These are phyloP conservation scores for Drosophila arizonae DNA, from an alignment of 1,140 invertebrate species.

Conservation along the genomic window DNA sequence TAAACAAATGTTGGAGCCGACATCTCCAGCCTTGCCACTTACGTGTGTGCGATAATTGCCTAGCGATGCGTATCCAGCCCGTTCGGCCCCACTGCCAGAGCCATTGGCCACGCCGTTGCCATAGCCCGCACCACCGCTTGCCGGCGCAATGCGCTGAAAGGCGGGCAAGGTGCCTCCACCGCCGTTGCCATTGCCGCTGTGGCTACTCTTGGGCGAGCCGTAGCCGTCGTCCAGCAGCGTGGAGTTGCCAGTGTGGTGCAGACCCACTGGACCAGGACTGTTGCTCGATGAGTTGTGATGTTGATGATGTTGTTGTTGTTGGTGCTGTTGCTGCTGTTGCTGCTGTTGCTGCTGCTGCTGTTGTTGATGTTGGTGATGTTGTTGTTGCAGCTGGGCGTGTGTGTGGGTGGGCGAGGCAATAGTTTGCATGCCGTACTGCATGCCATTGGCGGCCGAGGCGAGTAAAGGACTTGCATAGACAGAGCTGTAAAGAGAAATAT, in stretches of 20 bases:
- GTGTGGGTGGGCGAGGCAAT: constrained; percentile 56
- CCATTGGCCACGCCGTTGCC: constrained; percentile 65
- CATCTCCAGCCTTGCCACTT: constrained; percentile 41
- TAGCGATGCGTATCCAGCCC: constrained; percentile 71
- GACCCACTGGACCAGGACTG: constrained; percentile 60
- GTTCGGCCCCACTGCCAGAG: constrained; percentile 54
- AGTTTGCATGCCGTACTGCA: constrained; percentile 72
- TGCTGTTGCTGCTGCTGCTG: constrained; percentile 48
- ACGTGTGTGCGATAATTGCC: constrained; percentile 77
- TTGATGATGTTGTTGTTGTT: constrained; percentile 43
- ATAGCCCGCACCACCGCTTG: constrained; percentile 37
- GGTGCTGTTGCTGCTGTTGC: constrained; percentile 50
- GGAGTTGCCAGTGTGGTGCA: constrained; percentile 43
- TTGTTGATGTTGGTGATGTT: constrained; percentile 48
- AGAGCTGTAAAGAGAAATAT: constrained; percentile 54
- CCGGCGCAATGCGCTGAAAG: constrained; percentile 66
- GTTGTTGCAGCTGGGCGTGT: constrained; percentile 61
- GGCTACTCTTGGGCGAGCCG: constrained; percentile 70
- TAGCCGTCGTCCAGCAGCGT: constrained; percentile 69
- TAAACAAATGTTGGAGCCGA: constrained; percentile 13
- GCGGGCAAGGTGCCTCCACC: constrained; percentile 65
- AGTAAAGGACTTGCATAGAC: constrained; percentile 73
- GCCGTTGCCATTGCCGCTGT: constrained; percentile 49
- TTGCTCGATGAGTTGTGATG: constrained; percentile 62
- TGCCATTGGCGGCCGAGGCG: constrained; percentile 67